phyloP scores from a whole-genome alignment of 2,797 vertebrate species.

The Huso huso region DNA sequence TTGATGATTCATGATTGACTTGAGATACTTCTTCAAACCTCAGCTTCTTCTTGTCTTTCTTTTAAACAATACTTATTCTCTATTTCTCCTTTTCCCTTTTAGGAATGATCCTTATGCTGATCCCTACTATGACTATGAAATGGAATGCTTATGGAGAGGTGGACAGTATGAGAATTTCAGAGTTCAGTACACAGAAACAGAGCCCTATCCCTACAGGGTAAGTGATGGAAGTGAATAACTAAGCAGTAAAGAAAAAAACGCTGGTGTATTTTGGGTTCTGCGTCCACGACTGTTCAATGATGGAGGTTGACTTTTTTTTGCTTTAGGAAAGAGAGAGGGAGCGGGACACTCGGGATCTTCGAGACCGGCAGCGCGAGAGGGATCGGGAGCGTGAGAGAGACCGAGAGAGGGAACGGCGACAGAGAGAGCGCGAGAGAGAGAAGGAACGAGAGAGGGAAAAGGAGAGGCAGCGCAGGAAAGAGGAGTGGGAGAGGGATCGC shows the following conservation, averaged over 20 bases:
- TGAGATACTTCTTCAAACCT: too few relatives aligned
- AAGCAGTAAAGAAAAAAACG: background rate
- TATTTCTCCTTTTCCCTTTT: conserved; percentile 16
- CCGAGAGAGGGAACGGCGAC: conserved; percentile 77
- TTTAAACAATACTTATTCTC: too few relatives aligned
- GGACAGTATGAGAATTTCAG: conserved; percentile 98
- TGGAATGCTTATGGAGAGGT: conserved; percentile 89
- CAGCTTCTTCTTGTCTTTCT: too few relatives aligned
- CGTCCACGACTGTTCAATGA: too few relatives aligned
- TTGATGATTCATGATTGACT: too few relatives aligned
- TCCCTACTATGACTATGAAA: conserved; percentile 92
- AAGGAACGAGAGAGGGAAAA: conserved; percentile 71
- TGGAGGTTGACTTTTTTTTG: too few relatives aligned
- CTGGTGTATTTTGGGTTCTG: too few relatives aligned
- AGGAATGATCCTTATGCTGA: conserved; percentile 85
- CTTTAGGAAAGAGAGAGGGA: conserved; percentile 74
- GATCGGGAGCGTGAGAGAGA: conserved; percentile 81
- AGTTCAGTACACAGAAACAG: conserved; percentile 91
- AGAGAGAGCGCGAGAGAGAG: conserved; percentile 76
- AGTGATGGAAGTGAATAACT: conserved; percentile 46
- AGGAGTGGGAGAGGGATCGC: conserved; percentile 67
- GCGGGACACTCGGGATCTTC: conserved; percentile 53
- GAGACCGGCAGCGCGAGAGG: conserved; percentile 71
- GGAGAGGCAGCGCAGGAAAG: conserved; percentile 75
- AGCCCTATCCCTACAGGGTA: conserved; percentile 81